Conservation (phyloP, 2,888 invertebrate genomes). For the Ophraella communa region DNA sequence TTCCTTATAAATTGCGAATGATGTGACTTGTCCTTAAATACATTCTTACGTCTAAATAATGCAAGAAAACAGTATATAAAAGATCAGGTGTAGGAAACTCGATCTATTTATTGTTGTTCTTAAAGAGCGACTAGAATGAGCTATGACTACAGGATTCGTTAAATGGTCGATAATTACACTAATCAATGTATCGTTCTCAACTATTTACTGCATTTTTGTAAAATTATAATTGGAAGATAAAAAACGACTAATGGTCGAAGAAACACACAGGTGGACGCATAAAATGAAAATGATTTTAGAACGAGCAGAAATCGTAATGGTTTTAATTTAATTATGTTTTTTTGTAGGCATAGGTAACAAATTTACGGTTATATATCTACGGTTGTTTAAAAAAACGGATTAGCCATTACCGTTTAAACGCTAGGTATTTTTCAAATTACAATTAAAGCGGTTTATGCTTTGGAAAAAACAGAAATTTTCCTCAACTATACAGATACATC, state of each 20-base stretch:
- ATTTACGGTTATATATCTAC: constrained; percentile 25
- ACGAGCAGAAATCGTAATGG: constrained; percentile 32
- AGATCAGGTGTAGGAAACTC: constrained; percentile 45
- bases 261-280: constrained; percentile 47
- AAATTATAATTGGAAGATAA: constrained; percentile 49
- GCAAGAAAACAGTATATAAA: constrained; percentile 39
- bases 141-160: constrained; percentile 48
- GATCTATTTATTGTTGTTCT: constrained; percentile 50
- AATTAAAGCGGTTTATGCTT: not conserved
- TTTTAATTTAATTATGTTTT: constrained; percentile 42
- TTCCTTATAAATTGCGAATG: constrained; percentile 35
- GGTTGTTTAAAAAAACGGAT: constrained; percentile 20
- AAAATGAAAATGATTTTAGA: constrained; percentile 38
- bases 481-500: not conserved
- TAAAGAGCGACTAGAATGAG: constrained; percentile 47
- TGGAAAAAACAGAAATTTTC: not conserved
- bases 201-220: constrained; percentile 57
- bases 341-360: constrained; percentile 22
- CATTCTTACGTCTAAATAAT: constrained; percentile 36
- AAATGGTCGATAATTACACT: constrained; percentile 55
- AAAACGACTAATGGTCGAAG: constrained; percentile 33
- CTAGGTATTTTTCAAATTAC: constrained; percentile 14
- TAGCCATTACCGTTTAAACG: not conserved
- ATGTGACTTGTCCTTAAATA: constrained; percentile 31
- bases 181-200: constrained; percentile 52